phyloP scores from a whole-genome alignment of 2,113 vertebrate genomes.

The Ivindomyrus marchei region DNA sequence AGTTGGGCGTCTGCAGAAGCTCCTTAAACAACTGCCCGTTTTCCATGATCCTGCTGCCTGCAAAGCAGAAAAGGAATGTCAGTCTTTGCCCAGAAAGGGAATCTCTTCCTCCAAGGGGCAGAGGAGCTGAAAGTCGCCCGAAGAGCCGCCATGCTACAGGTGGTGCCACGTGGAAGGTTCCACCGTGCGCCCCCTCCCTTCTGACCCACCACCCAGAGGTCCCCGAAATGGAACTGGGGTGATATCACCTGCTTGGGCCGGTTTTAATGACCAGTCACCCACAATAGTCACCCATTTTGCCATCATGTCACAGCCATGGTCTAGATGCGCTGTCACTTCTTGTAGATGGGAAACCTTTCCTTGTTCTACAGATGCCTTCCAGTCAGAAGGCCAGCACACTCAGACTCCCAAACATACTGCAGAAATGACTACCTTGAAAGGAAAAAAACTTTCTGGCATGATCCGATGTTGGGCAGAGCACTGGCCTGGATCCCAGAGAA shows the following conservation, averaged over 20 bases:
- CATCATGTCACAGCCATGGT: not conserved
- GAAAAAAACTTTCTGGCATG: not conserved
- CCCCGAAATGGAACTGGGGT: not conserved
- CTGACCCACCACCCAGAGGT: not conserved
- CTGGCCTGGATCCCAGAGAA: not conserved
- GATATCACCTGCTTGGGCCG: not conserved
- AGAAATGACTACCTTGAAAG: not conserved
- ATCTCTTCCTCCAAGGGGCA: not conserved
- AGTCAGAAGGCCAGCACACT: not conserved
- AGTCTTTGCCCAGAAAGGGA: not conserved
- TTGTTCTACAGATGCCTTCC: not conserved
- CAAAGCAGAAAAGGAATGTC: constrained; percentile 14
- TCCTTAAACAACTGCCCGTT: constrained; percentile 86
- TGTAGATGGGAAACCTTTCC: not conserved
- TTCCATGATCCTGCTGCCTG: constrained; percentile 76
- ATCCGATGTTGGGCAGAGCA: not conserved
- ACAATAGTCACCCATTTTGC: not conserved
- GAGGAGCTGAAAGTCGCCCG: not conserved
- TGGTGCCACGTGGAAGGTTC: too few relatives aligned
- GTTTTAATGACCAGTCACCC: not conserved
- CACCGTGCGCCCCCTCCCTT: not conserved
- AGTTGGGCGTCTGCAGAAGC: constrained; percentile 79
- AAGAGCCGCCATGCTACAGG: not conserved
- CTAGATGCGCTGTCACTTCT: not conserved
- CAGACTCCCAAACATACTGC: not conserved